Conservation (phyloP, 1,140 invertebrate species). For the Pseudomyrmex dendroicus region DNA sequence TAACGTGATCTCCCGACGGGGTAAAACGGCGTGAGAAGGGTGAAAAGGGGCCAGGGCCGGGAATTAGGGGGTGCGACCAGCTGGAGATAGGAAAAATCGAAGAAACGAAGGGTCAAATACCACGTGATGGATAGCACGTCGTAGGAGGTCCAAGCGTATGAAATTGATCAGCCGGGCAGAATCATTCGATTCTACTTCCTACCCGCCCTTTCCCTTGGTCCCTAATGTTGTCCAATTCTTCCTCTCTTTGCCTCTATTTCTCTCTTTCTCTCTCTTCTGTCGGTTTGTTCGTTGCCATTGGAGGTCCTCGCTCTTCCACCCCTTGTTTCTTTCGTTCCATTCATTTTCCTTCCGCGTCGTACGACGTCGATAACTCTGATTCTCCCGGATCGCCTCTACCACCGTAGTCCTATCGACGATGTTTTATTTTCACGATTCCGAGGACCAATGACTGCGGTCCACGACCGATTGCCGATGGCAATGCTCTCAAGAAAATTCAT, state of each 20-base stretch:
- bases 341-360: conserved; percentile 63
- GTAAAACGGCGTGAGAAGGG: conserved; percentile 27
- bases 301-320: conserved; percentile 26
- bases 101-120: conserved; percentile 73
- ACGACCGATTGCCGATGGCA: conserved; percentile 66
- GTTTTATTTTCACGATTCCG: conserved; percentile 68
- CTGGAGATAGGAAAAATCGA: conserved; percentile 68
- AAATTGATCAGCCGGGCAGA: conserved; percentile 78
- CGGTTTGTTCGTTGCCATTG: conserved; percentile 15
- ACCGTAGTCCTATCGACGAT: conserved; percentile 33
- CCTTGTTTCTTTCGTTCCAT: conserved; percentile 61
- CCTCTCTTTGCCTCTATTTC: background rate
- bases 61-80: conserved; percentile 43
- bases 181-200: conserved; percentile 78
- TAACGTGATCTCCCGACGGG: conserved; percentile 44
- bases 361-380: conserved; percentile 70
- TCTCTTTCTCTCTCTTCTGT: background rate
- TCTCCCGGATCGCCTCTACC: conserved; percentile 26
- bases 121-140: conserved; percentile 72
- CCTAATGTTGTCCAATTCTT: conserved; percentile 44
- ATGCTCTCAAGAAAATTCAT: conserved; percentile 64
- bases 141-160: conserved; percentile 69
- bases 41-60: conserved; percentile 15
- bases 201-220: conserved; percentile 34
- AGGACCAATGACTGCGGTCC: conserved; percentile 61